A percentile compares a stretch with the other conserved stretches of the same genome.
Evolutionary conservation across 1,140 invertebrate genomes (phyloP).

Genomic region (Apis mellifera): DNA sequence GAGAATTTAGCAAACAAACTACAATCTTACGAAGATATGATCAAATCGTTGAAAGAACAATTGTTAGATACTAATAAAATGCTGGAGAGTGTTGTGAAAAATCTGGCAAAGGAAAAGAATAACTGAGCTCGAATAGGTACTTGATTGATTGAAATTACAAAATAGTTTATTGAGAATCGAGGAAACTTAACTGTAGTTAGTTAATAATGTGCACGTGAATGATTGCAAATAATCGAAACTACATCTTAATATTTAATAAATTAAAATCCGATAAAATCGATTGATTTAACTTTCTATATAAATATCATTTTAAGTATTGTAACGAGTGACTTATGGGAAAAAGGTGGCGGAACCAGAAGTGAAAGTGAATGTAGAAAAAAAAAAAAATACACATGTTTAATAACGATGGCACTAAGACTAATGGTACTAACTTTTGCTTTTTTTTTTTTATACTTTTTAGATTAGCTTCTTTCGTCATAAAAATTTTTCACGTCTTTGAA

Average conservation of each 20-base stretch:
- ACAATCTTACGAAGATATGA: constrained; percentile 71
- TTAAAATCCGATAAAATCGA: not conserved
- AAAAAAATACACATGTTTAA: not conserved
- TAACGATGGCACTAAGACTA: not conserved
- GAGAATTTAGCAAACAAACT: constrained; percentile 69
- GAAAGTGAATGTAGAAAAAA: constrained; percentile 24
- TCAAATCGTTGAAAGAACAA: constrained; percentile 71
- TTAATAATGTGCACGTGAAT: constrained; percentile 7
- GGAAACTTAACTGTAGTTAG: not conserved
- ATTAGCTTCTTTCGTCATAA: not conserved
- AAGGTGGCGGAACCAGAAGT: not conserved
- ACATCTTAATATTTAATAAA: not conserved
- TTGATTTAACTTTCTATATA: constrained; percentile 1
- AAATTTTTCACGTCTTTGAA: not conserved
- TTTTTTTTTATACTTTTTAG: not conserved
- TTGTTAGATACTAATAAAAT: constrained; percentile 73
- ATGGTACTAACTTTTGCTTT: not conserved
- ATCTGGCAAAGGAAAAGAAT: constrained; percentile 50
- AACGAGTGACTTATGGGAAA: not conserved
- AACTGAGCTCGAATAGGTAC: constrained; percentile 41
- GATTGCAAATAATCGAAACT: not conserved
- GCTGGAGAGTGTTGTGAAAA: constrained; percentile 68
- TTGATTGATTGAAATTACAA: constrained; percentile 2
- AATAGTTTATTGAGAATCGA: not conserved
- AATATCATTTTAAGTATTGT: not conserved